Percentiles rank a stretch among this genome's conserved stretches.
Conservation (phyloP, 2,113 vertebrate genomes). For the Arenaria interpres region DNA sequence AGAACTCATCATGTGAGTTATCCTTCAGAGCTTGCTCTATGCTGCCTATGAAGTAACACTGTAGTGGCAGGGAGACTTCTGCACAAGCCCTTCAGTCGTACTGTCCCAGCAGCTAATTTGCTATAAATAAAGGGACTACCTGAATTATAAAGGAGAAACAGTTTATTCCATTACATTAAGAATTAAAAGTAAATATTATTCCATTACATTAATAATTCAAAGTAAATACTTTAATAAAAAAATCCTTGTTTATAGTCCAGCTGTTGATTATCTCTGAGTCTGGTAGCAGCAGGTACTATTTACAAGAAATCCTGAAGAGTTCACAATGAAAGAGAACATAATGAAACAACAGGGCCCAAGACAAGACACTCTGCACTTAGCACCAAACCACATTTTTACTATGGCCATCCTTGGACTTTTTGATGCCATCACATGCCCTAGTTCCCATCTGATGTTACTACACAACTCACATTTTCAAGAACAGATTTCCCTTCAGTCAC, state of each 20-base stretch:
- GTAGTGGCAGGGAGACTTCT: background rate
- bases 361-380: background rate
- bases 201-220: conserved; percentile 20
- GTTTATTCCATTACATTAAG: conserved; percentile 17
- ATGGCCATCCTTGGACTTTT: background rate
- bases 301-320: conserved; percentile 29
- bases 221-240: conserved; percentile 48
- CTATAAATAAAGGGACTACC: background rate
- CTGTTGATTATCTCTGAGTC: background rate
- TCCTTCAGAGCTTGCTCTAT: background rate
- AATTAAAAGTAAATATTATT: conserved; percentile 50
- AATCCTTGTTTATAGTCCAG: background rate
- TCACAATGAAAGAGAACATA: background rate
- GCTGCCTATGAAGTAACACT: background rate
- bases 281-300: conserved; percentile 49
- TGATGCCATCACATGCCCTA: background rate
- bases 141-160: background rate
- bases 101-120: conserved; percentile 21
- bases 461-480: background rate
- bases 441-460: background rate
- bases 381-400: background rate
- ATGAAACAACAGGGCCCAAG: background rate
- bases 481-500: background rate
- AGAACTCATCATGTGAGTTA: background rate
- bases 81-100: background rate